Evolutionary conservation across 2,888 invertebrate genomes (phyloP).

Genomic region (Cenopis cana): DNA sequence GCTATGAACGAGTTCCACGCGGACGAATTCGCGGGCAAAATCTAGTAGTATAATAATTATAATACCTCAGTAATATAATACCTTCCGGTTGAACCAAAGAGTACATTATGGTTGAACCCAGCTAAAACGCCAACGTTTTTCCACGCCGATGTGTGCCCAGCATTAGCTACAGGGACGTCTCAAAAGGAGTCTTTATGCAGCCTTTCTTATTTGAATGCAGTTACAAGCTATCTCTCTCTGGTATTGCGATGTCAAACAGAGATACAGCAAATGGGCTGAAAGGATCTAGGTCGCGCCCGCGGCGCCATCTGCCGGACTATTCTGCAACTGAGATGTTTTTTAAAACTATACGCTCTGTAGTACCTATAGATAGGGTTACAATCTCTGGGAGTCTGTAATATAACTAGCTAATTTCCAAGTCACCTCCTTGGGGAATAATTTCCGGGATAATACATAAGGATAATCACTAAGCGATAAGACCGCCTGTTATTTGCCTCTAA

Average conservation of each 20-base stretch:
- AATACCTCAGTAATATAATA: no score
- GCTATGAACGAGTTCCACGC: no score
- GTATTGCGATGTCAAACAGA: slow-evolving; percentile 81
- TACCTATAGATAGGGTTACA: no score
- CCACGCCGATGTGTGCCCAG: slow-evolving; percentile 3
- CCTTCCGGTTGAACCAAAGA: neutral
- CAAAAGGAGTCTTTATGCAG: slow-evolving; percentile 27
- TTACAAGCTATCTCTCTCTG: slow-evolving; percentile 55
- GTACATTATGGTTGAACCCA: no score
- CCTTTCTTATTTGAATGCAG: slow-evolving; percentile 46
- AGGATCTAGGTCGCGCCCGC: slow-evolving; percentile 79
- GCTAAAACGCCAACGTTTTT: neutral
- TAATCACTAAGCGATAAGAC: no score
- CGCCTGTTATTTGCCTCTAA: no score
- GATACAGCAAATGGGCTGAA: slow-evolving; percentile 78
- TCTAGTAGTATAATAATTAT: no score
- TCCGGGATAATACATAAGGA: no score
- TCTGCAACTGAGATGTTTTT: slow-evolving; percentile 44
- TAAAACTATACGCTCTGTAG: slow-evolving; percentile 50
- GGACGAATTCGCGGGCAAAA: no score
- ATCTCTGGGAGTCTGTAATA: no score
- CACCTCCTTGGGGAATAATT: no score
- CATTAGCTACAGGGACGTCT: slow-evolving; percentile 12
- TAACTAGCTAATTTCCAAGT: no score
- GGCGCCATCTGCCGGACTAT: slow-evolving; percentile 50